phyloP scores from a whole-genome alignment of 2,113 vertebrate species.

The Mugil cephalus region DNA sequence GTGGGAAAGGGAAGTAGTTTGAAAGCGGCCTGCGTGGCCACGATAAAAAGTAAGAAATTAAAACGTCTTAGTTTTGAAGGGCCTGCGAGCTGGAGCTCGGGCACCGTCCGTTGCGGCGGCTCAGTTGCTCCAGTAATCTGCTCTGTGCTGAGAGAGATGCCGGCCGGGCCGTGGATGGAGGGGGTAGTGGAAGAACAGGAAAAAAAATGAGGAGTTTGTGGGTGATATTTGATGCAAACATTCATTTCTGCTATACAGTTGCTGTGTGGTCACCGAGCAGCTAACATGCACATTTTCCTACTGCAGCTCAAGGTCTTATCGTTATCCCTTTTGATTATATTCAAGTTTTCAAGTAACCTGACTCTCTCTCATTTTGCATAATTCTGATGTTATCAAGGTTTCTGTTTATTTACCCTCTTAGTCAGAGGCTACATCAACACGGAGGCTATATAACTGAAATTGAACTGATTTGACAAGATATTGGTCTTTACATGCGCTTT shows the following conservation, averaged over 20 bases:
- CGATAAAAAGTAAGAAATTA: constrained; percentile 85
- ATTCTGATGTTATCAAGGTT: neutral
- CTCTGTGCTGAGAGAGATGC: constrained; percentile 58
- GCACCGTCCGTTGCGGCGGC: constrained; percentile 50
- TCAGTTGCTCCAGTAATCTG: constrained; percentile 69
- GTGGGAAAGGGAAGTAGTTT: constrained; percentile 73
- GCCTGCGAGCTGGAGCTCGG: constrained; percentile 46
- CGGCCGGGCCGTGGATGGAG: constrained; percentile 34
- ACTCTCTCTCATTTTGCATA: no score
- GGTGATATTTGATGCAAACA: constrained; percentile 49
- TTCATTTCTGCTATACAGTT: constrained; percentile 35
- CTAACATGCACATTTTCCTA: neutral
- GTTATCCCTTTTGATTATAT: neutral
- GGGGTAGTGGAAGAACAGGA: constrained; percentile 14
- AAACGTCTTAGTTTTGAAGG: constrained; percentile 77
- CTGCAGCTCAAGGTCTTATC: neutral
- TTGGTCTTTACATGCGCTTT: no score
- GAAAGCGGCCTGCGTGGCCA: constrained; percentile 77
- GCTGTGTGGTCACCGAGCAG: constrained; percentile 66
- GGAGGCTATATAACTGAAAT: no score
- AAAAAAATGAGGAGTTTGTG: constrained; percentile 43
- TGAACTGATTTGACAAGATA: no score
- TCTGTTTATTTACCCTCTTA: neutral
- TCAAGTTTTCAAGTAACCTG: neutral
- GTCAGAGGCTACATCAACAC: neutral